A percentile compares a stretch with the other conserved stretches of the same genome.
These are phyloP conservation scores for Brachionus asplanchnoidis DNA, from an alignment of 1,140 invertebrate species.

Conservation along the genomic window DNA sequence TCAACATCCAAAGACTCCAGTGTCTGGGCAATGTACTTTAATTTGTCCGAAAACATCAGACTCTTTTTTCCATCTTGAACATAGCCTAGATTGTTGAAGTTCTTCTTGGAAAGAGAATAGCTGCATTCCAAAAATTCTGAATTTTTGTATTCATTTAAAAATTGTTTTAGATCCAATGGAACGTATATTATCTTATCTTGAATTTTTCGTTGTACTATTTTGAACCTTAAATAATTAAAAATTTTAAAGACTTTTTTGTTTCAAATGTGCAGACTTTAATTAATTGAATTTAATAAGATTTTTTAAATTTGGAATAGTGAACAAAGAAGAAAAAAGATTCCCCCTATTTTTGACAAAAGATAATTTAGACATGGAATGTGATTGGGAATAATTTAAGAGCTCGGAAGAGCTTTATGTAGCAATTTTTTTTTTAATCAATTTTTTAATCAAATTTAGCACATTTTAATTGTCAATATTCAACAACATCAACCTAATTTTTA, in stretches of 20 bases:
- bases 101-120: not conserved
- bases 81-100: not conserved
- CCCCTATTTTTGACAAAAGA: too few relatives aligned
- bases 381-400: too few relatives aligned
- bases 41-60: not conserved
- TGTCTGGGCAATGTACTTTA: not conserved
- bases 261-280: not conserved
- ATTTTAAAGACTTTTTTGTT: not conserved
- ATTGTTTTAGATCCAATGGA: not conserved
- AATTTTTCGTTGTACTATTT: not conserved
- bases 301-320: too few relatives aligned
- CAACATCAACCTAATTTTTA: too few relatives aligned
- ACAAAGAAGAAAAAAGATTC: too few relatives aligned
- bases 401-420: too few relatives aligned
- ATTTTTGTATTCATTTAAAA: not conserved
- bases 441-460: too few relatives aligned
- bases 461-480: too few relatives aligned
- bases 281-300: not conserved
- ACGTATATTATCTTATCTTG: not conserved
- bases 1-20: not conserved
- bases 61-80: not conserved
- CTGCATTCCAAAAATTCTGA: not conserved
- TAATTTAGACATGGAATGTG: too few relatives aligned
- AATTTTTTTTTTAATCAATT: too few relatives aligned
- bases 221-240: not conserved